phyloP scores from a whole-genome alignment of 2,113 vertebrate genomes.

The Trachemys scripta region DNA sequence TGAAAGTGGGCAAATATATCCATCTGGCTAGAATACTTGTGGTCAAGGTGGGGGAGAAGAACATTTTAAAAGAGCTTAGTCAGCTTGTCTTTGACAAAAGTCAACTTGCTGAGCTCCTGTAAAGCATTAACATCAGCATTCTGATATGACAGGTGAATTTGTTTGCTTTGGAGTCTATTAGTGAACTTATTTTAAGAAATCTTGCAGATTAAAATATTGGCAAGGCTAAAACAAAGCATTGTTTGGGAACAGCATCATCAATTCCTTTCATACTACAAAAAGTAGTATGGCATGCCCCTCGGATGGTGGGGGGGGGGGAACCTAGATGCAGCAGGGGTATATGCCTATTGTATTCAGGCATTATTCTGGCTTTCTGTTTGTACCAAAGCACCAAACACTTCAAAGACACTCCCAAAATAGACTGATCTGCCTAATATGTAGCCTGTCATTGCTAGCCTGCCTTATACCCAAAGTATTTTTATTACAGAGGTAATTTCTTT shows the following conservation, averaged over 20 bases:
- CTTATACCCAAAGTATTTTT: background rate
- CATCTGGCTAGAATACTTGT: background rate
- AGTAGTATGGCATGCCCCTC: background rate
- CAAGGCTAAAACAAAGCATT: background rate
- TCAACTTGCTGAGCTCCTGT: background rate
- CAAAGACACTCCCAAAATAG: conserved; percentile 25
- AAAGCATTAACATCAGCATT: background rate
- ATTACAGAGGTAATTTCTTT: background rate
- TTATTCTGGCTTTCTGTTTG: no score
- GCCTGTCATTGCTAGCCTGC: background rate
- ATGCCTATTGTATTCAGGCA: no score
- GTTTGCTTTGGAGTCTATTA: background rate
- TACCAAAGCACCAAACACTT: no score
- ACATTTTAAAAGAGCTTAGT: background rate
- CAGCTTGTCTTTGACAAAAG: background rate
- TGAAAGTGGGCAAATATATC: background rate
- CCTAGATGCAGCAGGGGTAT: no score
- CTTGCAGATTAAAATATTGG: background rate
- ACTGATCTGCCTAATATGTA: background rate
- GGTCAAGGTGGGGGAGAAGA: background rate
- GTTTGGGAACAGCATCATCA: background rate
- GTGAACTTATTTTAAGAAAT: background rate
- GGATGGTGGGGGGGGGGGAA: no score
- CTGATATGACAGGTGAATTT: background rate
- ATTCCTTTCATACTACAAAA: background rate